phyloP scores from a whole-genome alignment of 2,888 invertebrate genomes.

The Cheiracanthium punctorium region DNA sequence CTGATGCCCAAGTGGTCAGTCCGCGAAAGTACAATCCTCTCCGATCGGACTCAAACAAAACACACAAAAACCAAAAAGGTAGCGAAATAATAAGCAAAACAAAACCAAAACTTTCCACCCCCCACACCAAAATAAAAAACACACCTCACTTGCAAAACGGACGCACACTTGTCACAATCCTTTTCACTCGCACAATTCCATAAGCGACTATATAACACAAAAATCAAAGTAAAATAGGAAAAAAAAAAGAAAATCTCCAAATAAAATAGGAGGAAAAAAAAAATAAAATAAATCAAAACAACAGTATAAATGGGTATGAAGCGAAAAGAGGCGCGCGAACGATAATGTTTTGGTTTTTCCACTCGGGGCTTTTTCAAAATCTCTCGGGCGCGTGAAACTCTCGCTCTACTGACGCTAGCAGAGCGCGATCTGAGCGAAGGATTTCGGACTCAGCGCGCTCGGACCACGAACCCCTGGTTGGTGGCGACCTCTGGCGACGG shows the following conservation, averaged over 20 bases:
- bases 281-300: conserved; percentile 23
- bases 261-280: background rate
- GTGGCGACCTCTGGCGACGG: conserved; percentile 59
- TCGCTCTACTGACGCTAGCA: conserved; percentile 49
- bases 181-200: background rate
- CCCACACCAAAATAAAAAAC: background rate
- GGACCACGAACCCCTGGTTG: conserved; percentile 20
- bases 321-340: conserved; percentile 6
- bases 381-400: conserved; percentile 12
- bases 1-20: conserved; percentile 7
- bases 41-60: background rate
- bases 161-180: background rate
- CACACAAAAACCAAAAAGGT: conserved; percentile 8
- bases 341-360: conserved; percentile 51
- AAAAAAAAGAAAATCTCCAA: background rate
- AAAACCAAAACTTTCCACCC: background rate
- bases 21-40: background rate
- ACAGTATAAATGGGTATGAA: background rate
- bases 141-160: background rate
- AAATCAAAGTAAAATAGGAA: conserved; percentile 26
- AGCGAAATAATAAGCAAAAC: conserved; percentile 13
- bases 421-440: conserved; percentile 49
- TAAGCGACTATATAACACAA: background rate
- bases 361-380: background rate
- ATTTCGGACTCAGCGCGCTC: conserved; percentile 63